Percentiles rank a stretch among this genome's conserved stretches.
Conservation (phyloP, 2,797 vertebrate species). For the Danionella dracula region DNA sequence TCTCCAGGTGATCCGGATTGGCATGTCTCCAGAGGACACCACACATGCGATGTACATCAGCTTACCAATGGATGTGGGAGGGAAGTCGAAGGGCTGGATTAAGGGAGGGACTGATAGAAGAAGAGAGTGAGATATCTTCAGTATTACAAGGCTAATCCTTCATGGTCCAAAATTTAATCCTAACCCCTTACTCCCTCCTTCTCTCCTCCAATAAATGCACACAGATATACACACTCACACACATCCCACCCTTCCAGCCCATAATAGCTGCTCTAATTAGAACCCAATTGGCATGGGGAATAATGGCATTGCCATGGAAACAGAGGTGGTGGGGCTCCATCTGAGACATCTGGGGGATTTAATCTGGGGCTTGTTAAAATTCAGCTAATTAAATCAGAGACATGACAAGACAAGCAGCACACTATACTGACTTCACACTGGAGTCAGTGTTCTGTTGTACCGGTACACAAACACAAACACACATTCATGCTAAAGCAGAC, state of each 20-base stretch:
- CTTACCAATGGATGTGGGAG: conserved; percentile 93
- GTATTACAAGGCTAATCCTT: conserved; percentile 17
- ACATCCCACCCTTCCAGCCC: conserved; percentile 69
- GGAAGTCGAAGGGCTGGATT: conserved; percentile 98
- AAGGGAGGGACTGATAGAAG: conserved; percentile 82
- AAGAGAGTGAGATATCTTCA: conserved; percentile 40
- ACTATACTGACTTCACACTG: conserved; percentile 49
- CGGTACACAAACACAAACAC: conserved; percentile 66
- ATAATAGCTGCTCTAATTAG: conserved; percentile 83
- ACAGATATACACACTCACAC: conserved; percentile 69
- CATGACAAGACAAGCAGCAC: conserved; percentile 60
- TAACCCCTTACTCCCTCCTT: conserved; percentile 37
- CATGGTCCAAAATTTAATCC: conserved; percentile 38
- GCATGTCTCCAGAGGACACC: conserved; percentile 97
- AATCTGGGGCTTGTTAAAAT: conserved; percentile 78
- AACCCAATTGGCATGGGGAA: conserved; percentile 72
- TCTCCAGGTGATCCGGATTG: conserved; percentile 96
- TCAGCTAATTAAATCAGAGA: conserved; percentile 78
- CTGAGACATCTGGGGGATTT: conserved; percentile 78
- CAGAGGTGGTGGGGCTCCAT: conserved; percentile 58
- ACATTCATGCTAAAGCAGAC: conserved; percentile 14
- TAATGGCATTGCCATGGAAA: conserved; percentile 74
- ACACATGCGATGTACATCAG: conserved; percentile 97
- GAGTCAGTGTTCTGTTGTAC: conserved; percentile 45
- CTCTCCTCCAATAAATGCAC: conserved; percentile 30